Percentiles rank a stretch among this genome's conserved stretches.
These are phyloP conservation scores for Phoeniculus purpureus DNA, from an alignment of 2,797 vertebrate genomes.

Conservation along the genomic window DNA sequence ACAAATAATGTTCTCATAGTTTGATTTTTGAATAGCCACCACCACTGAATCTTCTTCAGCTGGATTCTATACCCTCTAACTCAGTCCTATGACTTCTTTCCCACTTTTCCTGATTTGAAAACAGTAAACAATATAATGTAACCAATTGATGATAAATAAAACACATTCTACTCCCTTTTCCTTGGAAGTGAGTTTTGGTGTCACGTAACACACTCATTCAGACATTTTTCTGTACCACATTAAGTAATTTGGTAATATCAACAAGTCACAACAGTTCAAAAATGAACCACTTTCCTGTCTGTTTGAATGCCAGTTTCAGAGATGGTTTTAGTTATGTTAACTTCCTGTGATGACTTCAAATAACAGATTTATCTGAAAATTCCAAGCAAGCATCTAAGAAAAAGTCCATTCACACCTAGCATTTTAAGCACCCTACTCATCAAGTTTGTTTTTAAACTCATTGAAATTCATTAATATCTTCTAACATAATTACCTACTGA, in stretches of 20 bases:
- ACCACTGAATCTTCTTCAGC: background rate
- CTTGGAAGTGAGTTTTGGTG: background rate
- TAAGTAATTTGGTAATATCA: background rate
- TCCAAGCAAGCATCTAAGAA: background rate
- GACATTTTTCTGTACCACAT: background rate
- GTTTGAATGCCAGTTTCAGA: background rate
- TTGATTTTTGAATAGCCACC: background rate
- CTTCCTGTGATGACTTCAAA: background rate
- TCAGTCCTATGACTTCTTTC: background rate
- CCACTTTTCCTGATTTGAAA: background rate
- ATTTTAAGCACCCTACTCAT: background rate
- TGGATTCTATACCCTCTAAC: background rate
- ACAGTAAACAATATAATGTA: background rate
- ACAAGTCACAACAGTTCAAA: background rate
- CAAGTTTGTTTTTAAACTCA: background rate
- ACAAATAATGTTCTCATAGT: background rate
- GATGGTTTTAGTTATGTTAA: background rate
- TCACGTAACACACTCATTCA: background rate
- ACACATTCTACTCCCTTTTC: background rate
- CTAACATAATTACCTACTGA: background rate
- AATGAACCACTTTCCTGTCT: background rate
- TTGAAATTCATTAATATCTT: background rate
- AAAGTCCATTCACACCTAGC: background rate
- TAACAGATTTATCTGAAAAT: background rate
- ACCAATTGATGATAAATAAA: background rate